Evolutionary conservation across 2,888 invertebrate species (phyloP).

Genomic region (Limnephilus rhombicus): DNA sequence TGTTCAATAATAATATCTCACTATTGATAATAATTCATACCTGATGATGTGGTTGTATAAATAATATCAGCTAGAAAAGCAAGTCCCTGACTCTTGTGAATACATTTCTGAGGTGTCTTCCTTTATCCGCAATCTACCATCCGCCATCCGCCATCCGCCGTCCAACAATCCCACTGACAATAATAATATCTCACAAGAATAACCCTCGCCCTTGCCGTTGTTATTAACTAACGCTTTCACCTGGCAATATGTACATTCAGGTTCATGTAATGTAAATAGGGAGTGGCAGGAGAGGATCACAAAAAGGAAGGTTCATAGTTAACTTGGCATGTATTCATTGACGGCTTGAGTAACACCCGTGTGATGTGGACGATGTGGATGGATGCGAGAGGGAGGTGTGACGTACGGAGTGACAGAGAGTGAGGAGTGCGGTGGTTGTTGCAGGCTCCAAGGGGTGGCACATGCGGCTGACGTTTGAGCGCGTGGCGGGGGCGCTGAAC

Average conservation of each 20-base stretch:
- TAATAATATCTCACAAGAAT: background rate
- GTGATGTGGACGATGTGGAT: background rate
- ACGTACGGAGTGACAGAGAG: constrained; percentile 67
- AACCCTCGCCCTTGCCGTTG: constrained; percentile 23
- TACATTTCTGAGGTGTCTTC: constrained; percentile 48
- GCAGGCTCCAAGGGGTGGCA: constrained; percentile 97
- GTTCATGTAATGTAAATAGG: constrained; percentile 32
- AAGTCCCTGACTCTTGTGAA: constrained; percentile 5
- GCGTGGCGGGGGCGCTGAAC: constrained; percentile 94
- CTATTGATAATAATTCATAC: background rate
- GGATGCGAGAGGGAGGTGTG: constrained; percentile 17
- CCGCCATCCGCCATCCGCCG: too few relatives aligned
- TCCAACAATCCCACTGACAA: background rate
- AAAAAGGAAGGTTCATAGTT: constrained; percentile 56
- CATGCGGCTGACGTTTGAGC: constrained; percentile 96
- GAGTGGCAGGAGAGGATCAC: constrained; percentile 59
- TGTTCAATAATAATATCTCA: background rate
- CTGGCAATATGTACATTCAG: background rate
- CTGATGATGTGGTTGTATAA: background rate
- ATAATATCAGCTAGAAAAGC: background rate
- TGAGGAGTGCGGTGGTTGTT: constrained; percentile 78
- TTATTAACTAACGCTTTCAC: constrained; percentile 25
- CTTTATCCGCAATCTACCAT: background rate
- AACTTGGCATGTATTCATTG: constrained; percentile 64
- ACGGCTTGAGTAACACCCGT: constrained; percentile 49